Evolutionary conservation across 2,888 invertebrate species (phyloP), one percentile per base, ranked within the genome.

Genomic region (Acronicta alni): DNA sequence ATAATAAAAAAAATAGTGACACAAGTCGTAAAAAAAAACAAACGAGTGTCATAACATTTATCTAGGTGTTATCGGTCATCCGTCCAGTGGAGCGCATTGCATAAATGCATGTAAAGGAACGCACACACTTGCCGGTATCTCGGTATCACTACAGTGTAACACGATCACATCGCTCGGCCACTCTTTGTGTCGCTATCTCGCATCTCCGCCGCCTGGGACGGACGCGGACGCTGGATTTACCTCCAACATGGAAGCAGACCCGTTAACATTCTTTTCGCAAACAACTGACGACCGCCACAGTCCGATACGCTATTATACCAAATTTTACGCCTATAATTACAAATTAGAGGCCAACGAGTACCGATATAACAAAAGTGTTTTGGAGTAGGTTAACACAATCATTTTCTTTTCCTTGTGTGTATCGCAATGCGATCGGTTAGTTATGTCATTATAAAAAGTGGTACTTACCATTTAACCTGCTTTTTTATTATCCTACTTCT

Each of bases 181-280:
- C 82, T 81, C 82, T 83, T 79, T 77, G 70, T 71, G 72, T 77
- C 72, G 60, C 59, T 80, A 85, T 89, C 84, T 81, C 51, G 16
- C 63, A 74, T 81, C 80, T 75, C 46, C 4, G 38, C 64, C 64
- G 58, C 61, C 70, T 59, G 52, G 44, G 59, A 49, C 23, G 20
- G 20, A 20, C 20, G 20, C 20, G 20, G 20, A 2, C 49, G 46
- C 52, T 38, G 38, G 47, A 80, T 72, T 54, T 57, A 66, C 72
- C 76, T 78, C 84, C 75, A 82, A 86, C 83, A 86, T 88, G 82
- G 87, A 81, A 83, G 67, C 60, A 74, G 70, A 81, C 71, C 92
- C 91, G 91, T 92, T 92, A 91, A 82, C 81, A 86, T 88, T 89
- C 84, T 89, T 89, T 90, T 91, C 77, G 89, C 89, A 80, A 89